These are phyloP conservation scores for Eurosta solidaginis DNA, from an alignment of 1,140 invertebrate genomes.

Conservation along the genomic window DNA sequence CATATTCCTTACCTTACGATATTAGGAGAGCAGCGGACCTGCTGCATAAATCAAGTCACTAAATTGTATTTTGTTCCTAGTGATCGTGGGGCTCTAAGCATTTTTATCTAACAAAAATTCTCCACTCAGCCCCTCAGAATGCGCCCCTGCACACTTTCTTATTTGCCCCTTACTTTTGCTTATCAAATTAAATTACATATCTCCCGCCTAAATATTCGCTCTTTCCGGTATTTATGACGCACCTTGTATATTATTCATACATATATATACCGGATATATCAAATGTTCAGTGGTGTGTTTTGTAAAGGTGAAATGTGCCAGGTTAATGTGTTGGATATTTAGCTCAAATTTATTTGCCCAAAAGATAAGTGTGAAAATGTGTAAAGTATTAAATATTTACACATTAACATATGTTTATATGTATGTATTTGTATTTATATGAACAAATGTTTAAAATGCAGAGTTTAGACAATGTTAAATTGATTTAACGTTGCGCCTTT, in stretches of 20 bases:
- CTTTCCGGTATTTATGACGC: neutral
- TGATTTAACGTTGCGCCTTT: slow-evolving; percentile 14
- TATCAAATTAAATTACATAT: too few relatives aligned
- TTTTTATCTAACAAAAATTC: too few relatives aligned
- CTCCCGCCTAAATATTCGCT: too few relatives aligned
- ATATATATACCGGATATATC: neutral
- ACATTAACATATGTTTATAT: neutral
- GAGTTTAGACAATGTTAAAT: slow-evolving; percentile 9
- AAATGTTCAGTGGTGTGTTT: neutral
- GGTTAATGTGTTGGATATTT: slow-evolving; percentile 13
- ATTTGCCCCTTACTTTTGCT: too few relatives aligned
- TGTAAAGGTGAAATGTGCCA: neutral
- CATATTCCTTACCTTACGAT: too few relatives aligned
- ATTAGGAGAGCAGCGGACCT: too few relatives aligned
- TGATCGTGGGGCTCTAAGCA: too few relatives aligned
- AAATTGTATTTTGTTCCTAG: too few relatives aligned
- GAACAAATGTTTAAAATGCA: neutral
- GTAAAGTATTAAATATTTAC: slow-evolving; percentile 15
- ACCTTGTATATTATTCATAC: neutral
- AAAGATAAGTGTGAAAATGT: slow-evolving; percentile 16
- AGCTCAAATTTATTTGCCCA: slow-evolving; percentile 6
- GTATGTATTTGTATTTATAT: neutral
- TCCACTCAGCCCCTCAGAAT: too few relatives aligned
- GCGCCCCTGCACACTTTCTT: too few relatives aligned
- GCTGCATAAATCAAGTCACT: too few relatives aligned